These are phyloP conservation scores for Tetramorium parvispinum DNA, from an alignment of 1,140 invertebrate species.

Conservation along the genomic window DNA sequence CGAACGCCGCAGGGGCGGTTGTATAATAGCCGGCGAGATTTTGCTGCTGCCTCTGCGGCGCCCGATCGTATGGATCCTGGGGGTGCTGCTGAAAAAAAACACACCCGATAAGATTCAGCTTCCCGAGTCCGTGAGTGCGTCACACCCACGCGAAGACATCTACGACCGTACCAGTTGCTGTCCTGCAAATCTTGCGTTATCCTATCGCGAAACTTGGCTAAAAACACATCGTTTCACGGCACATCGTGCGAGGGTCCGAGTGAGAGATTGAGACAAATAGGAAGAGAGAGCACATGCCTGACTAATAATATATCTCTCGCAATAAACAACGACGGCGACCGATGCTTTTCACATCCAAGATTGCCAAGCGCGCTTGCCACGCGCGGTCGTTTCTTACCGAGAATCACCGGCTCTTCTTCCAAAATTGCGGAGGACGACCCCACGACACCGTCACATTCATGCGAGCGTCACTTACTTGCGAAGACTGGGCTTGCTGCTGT, in stretches of 20 bases:
- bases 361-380: constrained; percentile 1
- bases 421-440: constrained; percentile 6
- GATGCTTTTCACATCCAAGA: background rate
- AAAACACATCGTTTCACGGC: constrained; percentile 21
- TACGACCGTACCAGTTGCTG: constrained; percentile 31
- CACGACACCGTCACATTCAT: constrained; percentile 32
- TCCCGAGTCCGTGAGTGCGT: background rate
- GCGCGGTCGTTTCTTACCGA: background rate
- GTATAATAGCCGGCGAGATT: constrained; percentile 75
- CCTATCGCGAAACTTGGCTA: constrained; percentile 3
- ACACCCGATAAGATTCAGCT: background rate
- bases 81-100: constrained; percentile 70
- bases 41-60: constrained; percentile 70
- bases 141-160: constrained; percentile 14
- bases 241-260: background rate
- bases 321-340: background rate
- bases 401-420: background rate
- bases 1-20: constrained; percentile 81
- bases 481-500: constrained; percentile 78
- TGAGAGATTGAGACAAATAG: background rate
- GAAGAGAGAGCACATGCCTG: background rate
- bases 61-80: constrained; percentile 81
- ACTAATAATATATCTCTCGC: constrained; percentile 15
- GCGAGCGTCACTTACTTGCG: constrained; percentile 66
- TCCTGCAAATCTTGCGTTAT: background rate